Evolutionary conservation across 2,888 invertebrate genomes (phyloP).

Genomic region (Allacma fusca): DNA sequence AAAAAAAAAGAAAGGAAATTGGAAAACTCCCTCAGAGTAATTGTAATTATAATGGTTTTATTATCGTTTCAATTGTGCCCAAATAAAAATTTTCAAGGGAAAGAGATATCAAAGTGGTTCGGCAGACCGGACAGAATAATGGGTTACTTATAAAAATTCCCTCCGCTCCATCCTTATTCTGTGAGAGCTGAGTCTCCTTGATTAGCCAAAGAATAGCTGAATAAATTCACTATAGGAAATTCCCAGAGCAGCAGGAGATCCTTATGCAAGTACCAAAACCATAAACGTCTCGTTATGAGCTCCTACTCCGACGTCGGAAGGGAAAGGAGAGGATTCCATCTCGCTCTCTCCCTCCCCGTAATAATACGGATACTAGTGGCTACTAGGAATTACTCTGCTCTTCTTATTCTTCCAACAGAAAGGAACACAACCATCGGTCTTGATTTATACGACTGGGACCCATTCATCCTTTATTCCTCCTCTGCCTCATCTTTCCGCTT

Average conservation of each 20-base stretch:
- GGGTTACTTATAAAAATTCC: too few relatives aligned
- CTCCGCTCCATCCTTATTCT: too few relatives aligned
- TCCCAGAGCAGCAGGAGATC: not conserved
- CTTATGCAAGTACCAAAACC: not conserved
- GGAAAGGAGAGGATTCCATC: not conserved
- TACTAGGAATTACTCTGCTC: not conserved
- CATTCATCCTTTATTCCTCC: not conserved
- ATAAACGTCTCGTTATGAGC: not conserved
- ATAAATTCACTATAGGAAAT: not conserved
- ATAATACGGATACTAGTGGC: not conserved
- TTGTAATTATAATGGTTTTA: slow-evolving; percentile 12
- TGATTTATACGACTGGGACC: slow-evolving; percentile 22
- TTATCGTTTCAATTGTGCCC: not conserved
- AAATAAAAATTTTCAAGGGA: not conserved
- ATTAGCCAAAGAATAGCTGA: not conserved
- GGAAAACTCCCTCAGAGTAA: not conserved
- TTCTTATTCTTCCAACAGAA: not conserved
- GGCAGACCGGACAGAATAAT: not conserved
- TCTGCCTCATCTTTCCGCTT: not conserved
- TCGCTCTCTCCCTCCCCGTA: not conserved
- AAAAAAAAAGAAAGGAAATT: not conserved
- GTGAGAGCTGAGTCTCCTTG: too few relatives aligned
- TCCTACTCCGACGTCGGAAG: not conserved
- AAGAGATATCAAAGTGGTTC: not conserved
- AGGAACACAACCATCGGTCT: not conserved